Base-by-base conservation (phyloP, 2,797 vertebrate species). In the Pterois miles region DNA sequence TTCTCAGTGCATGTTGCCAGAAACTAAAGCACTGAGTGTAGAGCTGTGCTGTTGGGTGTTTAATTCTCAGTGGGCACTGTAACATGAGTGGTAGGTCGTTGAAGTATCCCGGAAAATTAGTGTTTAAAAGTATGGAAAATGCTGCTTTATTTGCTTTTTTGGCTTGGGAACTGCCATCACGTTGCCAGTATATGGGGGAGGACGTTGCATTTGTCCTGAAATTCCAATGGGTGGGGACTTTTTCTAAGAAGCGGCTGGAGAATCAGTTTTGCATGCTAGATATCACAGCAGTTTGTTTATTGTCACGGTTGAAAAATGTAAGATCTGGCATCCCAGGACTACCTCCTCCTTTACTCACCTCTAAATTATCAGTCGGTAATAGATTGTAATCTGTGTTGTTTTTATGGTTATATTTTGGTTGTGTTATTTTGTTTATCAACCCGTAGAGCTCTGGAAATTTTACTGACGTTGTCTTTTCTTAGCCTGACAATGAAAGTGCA, bases 201-300 rank as follows among this genome's bases (percentile, higher is more conserved):
- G 65, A 33, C n/a, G n/a, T 62, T 74, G 20, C 20, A 29, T 5
- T 60, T 64, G 27, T 29, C 25, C 57, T 60, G 18, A 71, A 53
- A 70, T 63, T 75, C 14, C 38, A 72, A 40, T 16, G 36, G 20
- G 31, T 57, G 73, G 76, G 72, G 38, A 72, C 20, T 58, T 58
- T 58, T 65, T 33, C 22, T 22, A 43, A 16, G 18, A 43, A 43
- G 48, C 3, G 48, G 48, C 48, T 52, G 48, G 48, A 52, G 23
- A 43, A 43, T 18, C 8, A 43, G 16, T 43, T 43, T 18, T 43
- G 40, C 40, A 43, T 43, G 40, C 40, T 43, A 43, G 40, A 43
- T 18, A 43, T 43, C 16, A 43, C 40, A 43, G 40, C 40, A 20
- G 40, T 43, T 50, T 50, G 9, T 9, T 50, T 20, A 50, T 50